Conservation (phyloP, 1,140 invertebrate species). For the Trichonephila clavipes region DNA sequence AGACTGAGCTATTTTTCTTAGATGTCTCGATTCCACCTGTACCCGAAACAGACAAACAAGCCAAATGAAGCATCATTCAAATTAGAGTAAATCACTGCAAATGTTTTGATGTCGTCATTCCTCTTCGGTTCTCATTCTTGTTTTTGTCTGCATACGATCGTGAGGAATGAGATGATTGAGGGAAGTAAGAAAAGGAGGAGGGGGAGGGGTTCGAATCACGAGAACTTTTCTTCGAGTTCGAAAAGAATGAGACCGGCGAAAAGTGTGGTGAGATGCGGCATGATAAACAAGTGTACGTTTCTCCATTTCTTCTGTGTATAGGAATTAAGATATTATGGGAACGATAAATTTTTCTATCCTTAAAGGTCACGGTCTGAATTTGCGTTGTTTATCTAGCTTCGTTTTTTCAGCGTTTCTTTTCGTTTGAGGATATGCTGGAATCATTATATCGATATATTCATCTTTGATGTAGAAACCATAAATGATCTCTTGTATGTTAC, state of each 20-base stretch:
- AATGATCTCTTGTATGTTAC: no score
- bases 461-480: no score
- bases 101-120: constrained; percentile 30
- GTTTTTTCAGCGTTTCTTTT: not conserved
- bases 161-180: constrained; percentile 21
- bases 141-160: not conserved
- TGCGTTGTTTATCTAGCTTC: constrained; percentile 5
- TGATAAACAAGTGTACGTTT: constrained; percentile 52
- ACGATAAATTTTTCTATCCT: constrained; percentile 61
- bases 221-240: constrained; percentile 37
- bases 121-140: not conserved
- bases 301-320: constrained; percentile 13
- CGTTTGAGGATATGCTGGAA: no score
- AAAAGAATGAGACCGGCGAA: constrained; percentile 11
- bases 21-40: no score
- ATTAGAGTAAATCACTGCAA: constrained; percentile 21
- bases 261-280: constrained; percentile 13
- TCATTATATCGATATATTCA: no score
- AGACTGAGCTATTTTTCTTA: no score
- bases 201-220: constrained; percentile 19
- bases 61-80: constrained; percentile 19
- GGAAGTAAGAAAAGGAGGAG: not conserved
- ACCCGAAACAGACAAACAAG: not conserved
- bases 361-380: constrained; percentile 45
- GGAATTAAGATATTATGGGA: constrained; percentile 65